Evolutionary conservation across 2,888 invertebrate genomes (phyloP).

Genomic region (Cosmopolites sordidus): DNA sequence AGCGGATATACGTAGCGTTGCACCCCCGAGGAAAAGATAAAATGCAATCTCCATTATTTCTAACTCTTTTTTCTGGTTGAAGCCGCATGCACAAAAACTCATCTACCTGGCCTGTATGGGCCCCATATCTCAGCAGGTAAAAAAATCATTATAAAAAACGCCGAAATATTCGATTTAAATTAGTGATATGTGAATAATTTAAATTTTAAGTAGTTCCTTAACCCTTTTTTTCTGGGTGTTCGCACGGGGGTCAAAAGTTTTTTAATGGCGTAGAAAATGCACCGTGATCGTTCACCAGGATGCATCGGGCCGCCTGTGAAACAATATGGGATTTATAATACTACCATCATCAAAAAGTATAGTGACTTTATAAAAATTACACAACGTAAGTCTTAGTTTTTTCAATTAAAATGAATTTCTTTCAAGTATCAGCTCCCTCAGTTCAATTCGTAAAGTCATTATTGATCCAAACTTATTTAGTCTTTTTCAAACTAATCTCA

Average conservation of each 20-base stretch:
- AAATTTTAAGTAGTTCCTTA: slow-evolving; percentile 21
- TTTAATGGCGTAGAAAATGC: slow-evolving; percentile 21
- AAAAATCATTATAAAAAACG: slow-evolving; percentile 24
- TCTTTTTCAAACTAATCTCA: too few species aligned
- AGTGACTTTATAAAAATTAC: too few species aligned
- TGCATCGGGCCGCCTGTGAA: too few species aligned
- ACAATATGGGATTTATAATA: too few species aligned
- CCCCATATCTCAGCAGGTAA: slow-evolving; percentile 17
- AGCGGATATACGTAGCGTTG: too few species aligned
- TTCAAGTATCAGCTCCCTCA: too few species aligned
- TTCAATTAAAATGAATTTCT: too few species aligned
- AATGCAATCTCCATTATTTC: slow-evolving; percentile 9
- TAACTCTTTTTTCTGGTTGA: slow-evolving; percentile 14
- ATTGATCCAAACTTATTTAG: too few species aligned
- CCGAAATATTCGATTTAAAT: slow-evolving; percentile 27
- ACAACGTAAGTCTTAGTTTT: too few species aligned
- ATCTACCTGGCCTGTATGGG: slow-evolving; percentile 22
- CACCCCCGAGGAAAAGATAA: too few species aligned
- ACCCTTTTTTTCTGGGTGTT: slow-evolving; percentile 24
- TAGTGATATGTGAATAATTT: slow-evolving; percentile 27
- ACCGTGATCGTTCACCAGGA: neutral
- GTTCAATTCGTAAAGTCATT: too few species aligned
- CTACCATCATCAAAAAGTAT: too few species aligned
- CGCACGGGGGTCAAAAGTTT: slow-evolving; percentile 26
- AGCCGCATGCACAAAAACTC: slow-evolving; percentile 9